These are phyloP conservation scores for Meandrusa payeni DNA, from an alignment of 2,888 invertebrate species.

Conservation along the genomic window DNA sequence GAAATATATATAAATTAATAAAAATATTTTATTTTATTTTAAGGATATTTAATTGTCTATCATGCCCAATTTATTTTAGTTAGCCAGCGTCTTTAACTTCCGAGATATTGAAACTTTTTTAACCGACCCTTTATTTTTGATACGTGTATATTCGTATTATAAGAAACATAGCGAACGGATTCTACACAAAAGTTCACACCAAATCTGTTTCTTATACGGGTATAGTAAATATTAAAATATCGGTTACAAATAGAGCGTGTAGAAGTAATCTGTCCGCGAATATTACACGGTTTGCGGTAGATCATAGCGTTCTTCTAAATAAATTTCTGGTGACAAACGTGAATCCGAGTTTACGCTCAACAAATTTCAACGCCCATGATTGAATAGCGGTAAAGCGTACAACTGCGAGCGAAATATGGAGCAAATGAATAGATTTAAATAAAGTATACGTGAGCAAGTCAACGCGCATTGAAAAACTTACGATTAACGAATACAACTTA, in stretches of 20 bases:
- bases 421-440: slow-evolving; percentile 10
- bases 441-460: not conserved
- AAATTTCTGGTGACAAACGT: slow-evolving; percentile 57
- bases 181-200: not conserved
- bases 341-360: slow-evolving; percentile 49
- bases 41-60: too few relatives aligned
- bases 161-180: not conserved
- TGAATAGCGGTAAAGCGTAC: slow-evolving; percentile 56
- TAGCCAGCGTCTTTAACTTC: too few relatives aligned
- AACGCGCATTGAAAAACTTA: not conserved
- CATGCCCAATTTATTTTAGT: too few relatives aligned
- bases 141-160: too few relatives aligned
- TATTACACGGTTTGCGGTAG: slow-evolving; percentile 59
- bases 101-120: too few relatives aligned
- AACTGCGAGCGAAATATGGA: slow-evolving; percentile 38
- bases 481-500: not conserved
- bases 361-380: slow-evolving; percentile 50
- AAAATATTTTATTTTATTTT: too few relatives aligned
- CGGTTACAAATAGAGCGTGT: slow-evolving; percentile 53
- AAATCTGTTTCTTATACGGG: slow-evolving; percentile 13
- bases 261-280: slow-evolving; percentile 41
- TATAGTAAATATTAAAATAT: slow-evolving; percentile 30
- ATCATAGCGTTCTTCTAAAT: slow-evolving; percentile 45
- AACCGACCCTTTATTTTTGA: too few relatives aligned
- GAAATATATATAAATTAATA: too few relatives aligned